phyloP scores from a whole-genome alignment of 2,113 vertebrate species.

The Gadus macrocephalus region DNA sequence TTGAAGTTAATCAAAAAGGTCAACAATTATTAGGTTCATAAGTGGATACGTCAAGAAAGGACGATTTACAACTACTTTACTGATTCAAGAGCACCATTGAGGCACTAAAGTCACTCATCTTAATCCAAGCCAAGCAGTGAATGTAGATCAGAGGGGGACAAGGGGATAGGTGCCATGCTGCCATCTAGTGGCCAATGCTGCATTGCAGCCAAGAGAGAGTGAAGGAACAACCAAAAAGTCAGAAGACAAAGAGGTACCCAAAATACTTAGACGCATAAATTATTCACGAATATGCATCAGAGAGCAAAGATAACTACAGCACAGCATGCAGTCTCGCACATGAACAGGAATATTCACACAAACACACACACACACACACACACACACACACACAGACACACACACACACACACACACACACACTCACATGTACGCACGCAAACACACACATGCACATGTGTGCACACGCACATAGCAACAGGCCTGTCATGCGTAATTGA shows the following conservation, averaged over 20 bases:
- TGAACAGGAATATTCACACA: slow-evolving; percentile 35
- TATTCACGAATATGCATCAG: slow-evolving; percentile 62
- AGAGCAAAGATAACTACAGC: slow-evolving; percentile 43
- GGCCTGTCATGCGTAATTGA: no score
- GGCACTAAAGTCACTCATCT: neutral
- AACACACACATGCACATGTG: neutral
- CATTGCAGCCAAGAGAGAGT: slow-evolving; percentile 14
- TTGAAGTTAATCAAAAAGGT: no score
- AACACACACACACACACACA: slow-evolving; percentile 17
- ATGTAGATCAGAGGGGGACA: neutral
- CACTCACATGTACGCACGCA: neutral
- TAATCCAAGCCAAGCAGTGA: neutral
- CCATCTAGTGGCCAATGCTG: slow-evolving; percentile 55
- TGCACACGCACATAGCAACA: slow-evolving; percentile 28
- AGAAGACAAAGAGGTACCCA: slow-evolving; percentile 29
- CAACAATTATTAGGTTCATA: no score
- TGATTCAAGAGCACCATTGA: neutral
- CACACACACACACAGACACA: neutral
- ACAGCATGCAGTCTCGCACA: slow-evolving; percentile 2
- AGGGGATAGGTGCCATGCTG: slow-evolving; percentile 49
- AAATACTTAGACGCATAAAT: slow-evolving; percentile 59
- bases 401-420: no score
- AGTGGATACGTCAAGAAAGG: no score
- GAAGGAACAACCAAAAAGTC: slow-evolving; percentile 16
- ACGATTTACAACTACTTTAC: neutral